Conservation (phyloP, 1,140 invertebrate species). For the Harlomillsia oculata region DNA sequence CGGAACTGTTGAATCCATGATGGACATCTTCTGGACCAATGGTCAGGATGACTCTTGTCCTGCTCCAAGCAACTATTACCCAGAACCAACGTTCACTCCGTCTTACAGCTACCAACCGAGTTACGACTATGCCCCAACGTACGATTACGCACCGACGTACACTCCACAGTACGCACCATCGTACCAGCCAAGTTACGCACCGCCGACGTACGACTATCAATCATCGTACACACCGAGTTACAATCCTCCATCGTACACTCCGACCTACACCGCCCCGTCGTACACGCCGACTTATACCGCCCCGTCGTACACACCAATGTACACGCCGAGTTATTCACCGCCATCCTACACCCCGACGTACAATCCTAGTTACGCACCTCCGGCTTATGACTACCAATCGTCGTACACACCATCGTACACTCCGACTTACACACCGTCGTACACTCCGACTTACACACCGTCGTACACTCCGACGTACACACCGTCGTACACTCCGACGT, state of each 20-base stretch:
- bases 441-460: neutral
- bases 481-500: neutral
- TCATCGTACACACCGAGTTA: conserved; percentile 12
- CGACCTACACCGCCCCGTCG: neutral
- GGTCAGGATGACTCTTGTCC: conserved; percentile 24
- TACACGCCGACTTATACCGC: no score
- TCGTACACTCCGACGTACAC: no score
- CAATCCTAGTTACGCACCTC: conserved; percentile 8
- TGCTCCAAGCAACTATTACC: conserved; percentile 23
- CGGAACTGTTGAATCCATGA: conserved; percentile 14
- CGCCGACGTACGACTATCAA: neutral
- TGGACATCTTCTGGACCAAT: conserved; percentile 28
- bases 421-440: neutral
- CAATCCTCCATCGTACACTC: neutral
- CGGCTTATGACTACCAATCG: neutral
- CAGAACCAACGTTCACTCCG: conserved; percentile 18
- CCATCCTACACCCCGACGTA: conserved; percentile 4
- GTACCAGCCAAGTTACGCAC: conserved; percentile 13
- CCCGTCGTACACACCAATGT: neutral
- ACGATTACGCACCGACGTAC: conserved; percentile 3
- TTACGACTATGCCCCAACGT: neutral
- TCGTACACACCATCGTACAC: neutral
- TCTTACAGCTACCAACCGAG: conserved; percentile 5
- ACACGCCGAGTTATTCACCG: no score
- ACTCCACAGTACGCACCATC: neutral